A percentile compares a stretch with the other conserved stretches of the same genome.
These are phyloP conservation scores for Listronotus oregonensis DNA, from an alignment of 1,140 invertebrate species.

Conservation along the genomic window DNA sequence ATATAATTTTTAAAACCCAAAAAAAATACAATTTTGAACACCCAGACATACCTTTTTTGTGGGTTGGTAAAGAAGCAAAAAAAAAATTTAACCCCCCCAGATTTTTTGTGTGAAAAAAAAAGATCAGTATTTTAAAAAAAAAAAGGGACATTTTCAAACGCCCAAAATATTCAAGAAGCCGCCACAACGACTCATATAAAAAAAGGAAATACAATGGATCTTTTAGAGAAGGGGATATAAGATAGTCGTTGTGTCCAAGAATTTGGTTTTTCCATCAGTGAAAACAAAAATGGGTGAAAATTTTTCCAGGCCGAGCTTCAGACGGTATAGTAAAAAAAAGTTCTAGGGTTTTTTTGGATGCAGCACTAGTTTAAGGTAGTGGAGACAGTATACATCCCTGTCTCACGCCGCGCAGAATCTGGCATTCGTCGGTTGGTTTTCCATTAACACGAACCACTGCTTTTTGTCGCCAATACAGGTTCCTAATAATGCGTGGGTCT, in stretches of 20 bases:
- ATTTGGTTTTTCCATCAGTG: conserved; percentile 63
- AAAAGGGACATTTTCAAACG: conserved; percentile 64
- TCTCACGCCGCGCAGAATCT: too few relatives aligned
- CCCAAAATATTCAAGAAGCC: conserved; percentile 64
- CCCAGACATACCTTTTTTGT: conserved; percentile 64
- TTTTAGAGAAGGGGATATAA: conserved; percentile 59
- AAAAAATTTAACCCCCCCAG: conserved; percentile 63
- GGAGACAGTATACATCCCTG: too few relatives aligned
- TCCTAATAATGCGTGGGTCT: too few relatives aligned
- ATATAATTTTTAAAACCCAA: conserved; percentile 27
- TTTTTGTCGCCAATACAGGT: too few relatives aligned
- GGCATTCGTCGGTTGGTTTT: too few relatives aligned
- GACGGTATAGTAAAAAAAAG: conserved; percentile 56
- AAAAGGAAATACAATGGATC: conserved; percentile 65
- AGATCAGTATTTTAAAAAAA: conserved; percentile 63
- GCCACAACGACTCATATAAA: conserved; percentile 65
- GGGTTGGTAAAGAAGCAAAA: conserved; percentile 61
- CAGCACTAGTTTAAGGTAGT: too few relatives aligned
- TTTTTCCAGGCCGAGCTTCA: conserved; percentile 61
- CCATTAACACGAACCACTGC: too few relatives aligned
- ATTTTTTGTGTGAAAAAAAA: conserved; percentile 65
- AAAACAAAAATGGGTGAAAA: conserved; percentile 58
- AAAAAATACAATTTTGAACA: conserved; percentile 59
- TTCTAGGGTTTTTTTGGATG: too few relatives aligned
- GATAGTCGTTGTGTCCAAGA: conserved; percentile 58